Evolutionary conservation across 2,888 invertebrate genomes (phyloP).

Genomic region (Lepidocyrtoides sp.): DNA sequence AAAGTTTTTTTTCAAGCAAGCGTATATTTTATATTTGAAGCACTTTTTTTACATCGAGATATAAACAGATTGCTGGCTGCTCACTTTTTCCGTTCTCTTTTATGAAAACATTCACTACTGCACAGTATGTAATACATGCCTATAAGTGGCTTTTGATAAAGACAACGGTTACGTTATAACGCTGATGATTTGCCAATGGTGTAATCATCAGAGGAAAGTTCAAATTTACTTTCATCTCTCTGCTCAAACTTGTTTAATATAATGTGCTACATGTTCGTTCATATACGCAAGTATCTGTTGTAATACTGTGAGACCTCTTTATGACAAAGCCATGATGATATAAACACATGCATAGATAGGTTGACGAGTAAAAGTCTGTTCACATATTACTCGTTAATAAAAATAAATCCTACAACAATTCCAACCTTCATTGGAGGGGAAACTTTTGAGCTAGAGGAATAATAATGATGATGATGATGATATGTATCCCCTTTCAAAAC

Average conservation of each 20-base stretch:
- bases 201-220: conserved; percentile 43
- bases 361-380: not conserved
- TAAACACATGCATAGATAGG: not conserved
- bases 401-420: conserved; percentile 39
- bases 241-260: conserved; percentile 20
- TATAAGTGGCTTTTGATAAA: no score
- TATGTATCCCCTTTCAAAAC: not conserved
- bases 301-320: no score
- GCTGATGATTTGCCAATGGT: conserved; percentile 23
- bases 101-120: not conserved
- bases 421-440: not conserved
- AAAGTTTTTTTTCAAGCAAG: no score
- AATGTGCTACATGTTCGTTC: no score
- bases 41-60: no score
- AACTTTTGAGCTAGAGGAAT: not conserved
- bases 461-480: not conserved
- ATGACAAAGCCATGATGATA: not conserved
- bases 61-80: conserved; percentile 31
- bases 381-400: conserved; percentile 29
- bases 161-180: conserved; percentile 3
- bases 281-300: no score
- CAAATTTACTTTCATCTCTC: conserved; percentile 60
- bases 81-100: not conserved
- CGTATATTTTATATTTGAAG: no score
- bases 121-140: not conserved